Base-by-base conservation (phyloP, 2,888 invertebrate species). In the Scaptomyza polygonia region DNA sequence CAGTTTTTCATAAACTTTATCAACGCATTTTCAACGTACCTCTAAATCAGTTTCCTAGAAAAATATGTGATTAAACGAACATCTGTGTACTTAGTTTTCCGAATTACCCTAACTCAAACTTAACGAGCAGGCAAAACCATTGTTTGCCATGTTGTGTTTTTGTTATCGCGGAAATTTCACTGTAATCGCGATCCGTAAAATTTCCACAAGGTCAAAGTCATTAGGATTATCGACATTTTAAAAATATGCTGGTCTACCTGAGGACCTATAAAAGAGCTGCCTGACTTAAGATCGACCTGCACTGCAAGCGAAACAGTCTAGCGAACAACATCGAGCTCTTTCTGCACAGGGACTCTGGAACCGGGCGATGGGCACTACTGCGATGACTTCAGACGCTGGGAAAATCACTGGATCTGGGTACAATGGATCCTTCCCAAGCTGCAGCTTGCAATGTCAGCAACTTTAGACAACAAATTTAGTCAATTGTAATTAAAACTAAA, bases 381-480 rank as follows among this genome's bases (percentile, higher is more conserved):
- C 16, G 8, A 30, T 21, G 49, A 2, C 11, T 1, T 21, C 16
- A 16, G 8, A 27, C 11, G 21, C 14, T 7, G 47, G 27, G 32
- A 3, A 25, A 3, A 5, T 5, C 29, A 30, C 30, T 5, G 53
- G 40, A 39, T 48, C 6, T 36, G 44, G 21, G 3, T 18, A 11
- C 30, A 29, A 42, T 18, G 62, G 21, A 30, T 34, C 9, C 27
- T 5, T 8, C 36, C 21, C n/a, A 36, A 34, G 25, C 29, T n/a
- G 21, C 14, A 7, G 53, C 59, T 67, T 72, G 81, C 54, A 53
- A 75, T 82, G 85, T 62, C 83, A 85, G 81, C 81, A 74, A 56
- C n/a, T 18, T 36, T 80, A 73, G 70, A 25, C 32, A 58, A 45
- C 21, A 52, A 66, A 59, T 58, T 55, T 67, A 67, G 49, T 48